phyloP scores from a whole-genome alignment of 2,888 invertebrate genomes.

The Aphodius granarius region DNA sequence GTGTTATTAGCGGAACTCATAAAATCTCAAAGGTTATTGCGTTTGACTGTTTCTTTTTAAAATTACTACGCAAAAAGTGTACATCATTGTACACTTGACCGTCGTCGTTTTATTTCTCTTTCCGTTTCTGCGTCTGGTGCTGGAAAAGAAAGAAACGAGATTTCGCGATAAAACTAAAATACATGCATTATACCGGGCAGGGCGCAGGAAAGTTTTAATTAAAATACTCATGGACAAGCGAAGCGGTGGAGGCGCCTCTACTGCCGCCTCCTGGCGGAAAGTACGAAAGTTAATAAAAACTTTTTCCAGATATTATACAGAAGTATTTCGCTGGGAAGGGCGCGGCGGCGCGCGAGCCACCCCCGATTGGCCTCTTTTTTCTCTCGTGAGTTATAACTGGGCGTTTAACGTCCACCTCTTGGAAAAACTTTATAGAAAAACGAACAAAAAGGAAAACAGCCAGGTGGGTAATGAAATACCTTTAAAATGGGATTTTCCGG shows the following conservation, averaged over 20 bases:
- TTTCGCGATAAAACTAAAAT: constrained; percentile 9
- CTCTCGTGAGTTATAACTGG: constrained; percentile 11
- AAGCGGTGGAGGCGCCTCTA: not conserved
- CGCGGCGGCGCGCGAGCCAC: not conserved
- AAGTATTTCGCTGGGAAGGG: constrained; percentile 7
- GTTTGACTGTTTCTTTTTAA: too few relatives aligned
- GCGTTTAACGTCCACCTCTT: constrained; percentile 3
- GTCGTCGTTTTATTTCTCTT: not conserved
- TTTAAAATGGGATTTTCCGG: not conserved
- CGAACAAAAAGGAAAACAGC: not conserved
- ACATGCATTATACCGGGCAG: constrained; percentile 7
- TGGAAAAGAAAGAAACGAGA: not conserved
- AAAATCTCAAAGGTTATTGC: too few relatives aligned
- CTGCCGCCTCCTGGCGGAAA: constrained; percentile 1
- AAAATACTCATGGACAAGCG: constrained; percentile 19
- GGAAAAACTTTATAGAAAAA: not conserved
- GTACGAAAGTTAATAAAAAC: constrained; percentile 20
- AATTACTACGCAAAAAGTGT: not conserved
- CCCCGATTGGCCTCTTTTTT: not conserved
- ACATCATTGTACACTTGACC: not conserved
- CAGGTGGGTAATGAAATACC: constrained; percentile 13
- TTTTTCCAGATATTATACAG: constrained; percentile 15
- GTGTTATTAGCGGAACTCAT: too few relatives aligned
- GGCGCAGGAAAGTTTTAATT: constrained; percentile 14
- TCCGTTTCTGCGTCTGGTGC: not conserved